These are phyloP conservation scores for Sardina pilchardus DNA, from an alignment of 2,113 vertebrate genomes.

Conservation along the genomic window DNA sequence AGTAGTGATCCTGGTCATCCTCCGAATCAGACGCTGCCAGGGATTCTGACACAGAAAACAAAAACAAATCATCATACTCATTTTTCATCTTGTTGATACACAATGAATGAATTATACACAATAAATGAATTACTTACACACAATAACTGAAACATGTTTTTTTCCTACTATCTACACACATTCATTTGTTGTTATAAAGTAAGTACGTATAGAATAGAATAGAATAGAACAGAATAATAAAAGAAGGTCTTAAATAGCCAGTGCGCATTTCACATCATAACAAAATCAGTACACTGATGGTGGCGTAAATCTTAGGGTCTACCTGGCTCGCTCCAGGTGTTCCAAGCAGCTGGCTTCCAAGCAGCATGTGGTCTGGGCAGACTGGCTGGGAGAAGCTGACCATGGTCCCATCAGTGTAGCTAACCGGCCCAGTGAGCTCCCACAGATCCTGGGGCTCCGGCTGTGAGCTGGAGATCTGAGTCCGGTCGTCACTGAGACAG, in stretches of 20 bases:
- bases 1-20: slow-evolving; percentile 94
- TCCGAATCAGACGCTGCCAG: slow-evolving; percentile 89
- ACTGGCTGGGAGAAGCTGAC: slow-evolving; percentile 95
- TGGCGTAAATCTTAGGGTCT: slow-evolving; percentile 19
- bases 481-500: slow-evolving; percentile 80
- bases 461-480: slow-evolving; percentile 88
- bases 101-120: no score
- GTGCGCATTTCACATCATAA: no score
- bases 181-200: no score
- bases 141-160: no score
- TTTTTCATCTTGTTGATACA: neutral
- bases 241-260: no score
- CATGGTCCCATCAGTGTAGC: slow-evolving; percentile 75
- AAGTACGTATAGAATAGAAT: no score
- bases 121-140: no score
- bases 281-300: neutral
- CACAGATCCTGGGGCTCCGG: slow-evolving; percentile 82
- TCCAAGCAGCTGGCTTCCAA: slow-evolving; percentile 87
- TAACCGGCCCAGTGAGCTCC: slow-evolving; percentile 72
- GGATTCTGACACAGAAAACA: slow-evolving; percentile 72
- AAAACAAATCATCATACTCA: neutral
- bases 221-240: no score
- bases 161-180: no score
- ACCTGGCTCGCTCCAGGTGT: slow-evolving; percentile 96
- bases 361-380: slow-evolving; percentile 91